These are phyloP conservation scores for Tiliqua scincoides DNA, from an alignment of 2,113 vertebrate genomes.

Conservation along the genomic window DNA sequence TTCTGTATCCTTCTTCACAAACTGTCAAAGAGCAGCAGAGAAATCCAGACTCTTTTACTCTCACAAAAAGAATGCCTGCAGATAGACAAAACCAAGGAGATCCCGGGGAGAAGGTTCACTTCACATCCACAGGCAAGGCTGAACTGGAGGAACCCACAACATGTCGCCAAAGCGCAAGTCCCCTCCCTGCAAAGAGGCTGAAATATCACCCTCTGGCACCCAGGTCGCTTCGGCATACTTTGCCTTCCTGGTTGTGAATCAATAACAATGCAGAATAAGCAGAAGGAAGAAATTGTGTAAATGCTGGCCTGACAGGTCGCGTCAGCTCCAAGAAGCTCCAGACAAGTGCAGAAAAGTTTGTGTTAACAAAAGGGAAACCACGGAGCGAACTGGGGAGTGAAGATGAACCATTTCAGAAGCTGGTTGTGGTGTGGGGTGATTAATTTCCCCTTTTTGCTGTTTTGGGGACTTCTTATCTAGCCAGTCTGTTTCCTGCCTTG, in stretches of 20 bases:
- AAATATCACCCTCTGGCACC: constrained; percentile 37
- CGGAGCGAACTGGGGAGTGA: constrained; percentile 13
- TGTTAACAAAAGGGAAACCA: constrained; percentile 53
- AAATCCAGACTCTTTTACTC: background rate
- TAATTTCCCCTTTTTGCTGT: too few species aligned
- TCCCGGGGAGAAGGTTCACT: background rate
- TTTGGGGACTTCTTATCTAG: too few species aligned
- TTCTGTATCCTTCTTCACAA: background rate
- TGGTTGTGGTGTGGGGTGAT: too few species aligned
- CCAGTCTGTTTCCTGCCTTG: too few species aligned
- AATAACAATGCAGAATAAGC: constrained; percentile 55
- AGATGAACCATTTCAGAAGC: too few species aligned
- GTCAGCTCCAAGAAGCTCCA: constrained; percentile 43
- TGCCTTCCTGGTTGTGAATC: constrained; percentile 49
- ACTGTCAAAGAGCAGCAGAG: background rate
- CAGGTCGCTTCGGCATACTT: constrained; percentile 50
- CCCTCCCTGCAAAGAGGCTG: background rate
- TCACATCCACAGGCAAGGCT: constrained; percentile 9
- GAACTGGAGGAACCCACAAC: background rate
- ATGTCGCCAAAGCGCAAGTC: constrained; percentile 33
- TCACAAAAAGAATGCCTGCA: background rate
- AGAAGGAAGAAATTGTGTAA: constrained; percentile 60
- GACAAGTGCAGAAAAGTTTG: constrained; percentile 30
- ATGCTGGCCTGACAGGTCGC: constrained; percentile 63
- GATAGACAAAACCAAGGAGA: fast-evolving